These are phyloP conservation scores for Hydroisotoma schaefferi DNA, from an alignment of 2,888 invertebrate species.

Conservation along the genomic window DNA sequence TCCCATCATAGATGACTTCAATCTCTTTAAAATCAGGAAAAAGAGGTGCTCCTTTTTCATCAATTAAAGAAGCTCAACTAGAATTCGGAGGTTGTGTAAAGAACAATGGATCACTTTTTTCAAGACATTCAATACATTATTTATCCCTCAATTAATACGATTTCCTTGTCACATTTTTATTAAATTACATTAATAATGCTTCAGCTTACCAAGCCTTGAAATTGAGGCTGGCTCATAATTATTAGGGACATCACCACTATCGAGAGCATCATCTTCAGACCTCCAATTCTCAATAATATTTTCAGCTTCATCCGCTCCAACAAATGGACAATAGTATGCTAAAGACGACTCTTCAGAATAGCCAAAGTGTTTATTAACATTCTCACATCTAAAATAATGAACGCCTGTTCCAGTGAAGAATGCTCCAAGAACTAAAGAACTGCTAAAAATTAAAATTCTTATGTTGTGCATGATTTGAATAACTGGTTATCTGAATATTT, in stretches of 20 bases:
- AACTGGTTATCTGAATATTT: no score
- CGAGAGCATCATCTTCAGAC: neutral
- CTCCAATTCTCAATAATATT: neutral
- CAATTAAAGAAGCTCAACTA: no score
- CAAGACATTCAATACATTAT: no score
- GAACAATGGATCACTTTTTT: no score
- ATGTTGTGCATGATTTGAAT: neutral
- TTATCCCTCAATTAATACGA: no score
- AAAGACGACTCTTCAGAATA: slow-evolving; percentile 20
- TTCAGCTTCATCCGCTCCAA: neutral
- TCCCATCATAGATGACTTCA: no score
- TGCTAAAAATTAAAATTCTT: neutral
- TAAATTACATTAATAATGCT: neutral
- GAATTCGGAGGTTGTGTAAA: no score
- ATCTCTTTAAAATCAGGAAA: no score
- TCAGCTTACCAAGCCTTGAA: neutral
- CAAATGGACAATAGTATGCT: slow-evolving; percentile 20
- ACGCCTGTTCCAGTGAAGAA: slow-evolving; percentile 27
- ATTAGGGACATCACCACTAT: no score
- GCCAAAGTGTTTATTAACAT: neutral
- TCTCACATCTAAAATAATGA: slow-evolving; percentile 32
- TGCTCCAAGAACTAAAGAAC: neutral
- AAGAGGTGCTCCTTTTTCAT: no score
- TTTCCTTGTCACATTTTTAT: neutral
- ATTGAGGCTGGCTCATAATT: no score